Conservation (phyloP, 2,888 invertebrate genomes). For the Prostheceraeus crozeri region DNA sequence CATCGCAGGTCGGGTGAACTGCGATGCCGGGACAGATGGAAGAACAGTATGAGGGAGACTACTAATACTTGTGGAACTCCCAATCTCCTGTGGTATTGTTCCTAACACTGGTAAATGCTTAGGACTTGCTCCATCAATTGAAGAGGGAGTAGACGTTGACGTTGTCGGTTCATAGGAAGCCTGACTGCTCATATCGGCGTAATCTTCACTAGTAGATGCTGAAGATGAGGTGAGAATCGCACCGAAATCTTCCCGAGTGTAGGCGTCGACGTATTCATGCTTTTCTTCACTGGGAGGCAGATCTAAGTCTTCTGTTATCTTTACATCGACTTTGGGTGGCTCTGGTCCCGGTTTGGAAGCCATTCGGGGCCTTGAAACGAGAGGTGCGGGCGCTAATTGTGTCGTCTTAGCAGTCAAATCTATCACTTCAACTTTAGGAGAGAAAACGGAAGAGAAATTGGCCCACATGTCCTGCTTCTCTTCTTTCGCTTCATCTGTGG, state of each 20-base stretch:
- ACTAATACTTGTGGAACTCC: too few relatives aligned
- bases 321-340: background rate
- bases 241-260: constrained; percentile 2
- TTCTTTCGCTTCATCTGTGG: background rate
- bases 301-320: background rate
- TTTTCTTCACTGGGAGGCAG: constrained; percentile 23
- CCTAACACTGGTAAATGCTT: too few relatives aligned
- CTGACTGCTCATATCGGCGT: background rate
- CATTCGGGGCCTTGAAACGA: too few relatives aligned
- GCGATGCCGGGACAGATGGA: too few relatives aligned
- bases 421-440: constrained; percentile 4
- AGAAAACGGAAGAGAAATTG: background rate
- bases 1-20: too few relatives aligned
- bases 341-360: too few relatives aligned
- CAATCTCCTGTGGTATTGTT: too few relatives aligned
- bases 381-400: background rate
- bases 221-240: background rate
- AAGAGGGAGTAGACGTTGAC: background rate
- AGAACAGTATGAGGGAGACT: too few relatives aligned
- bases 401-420: constrained; percentile 5
- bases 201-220: background rate
- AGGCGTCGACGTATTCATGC: constrained; percentile 4
- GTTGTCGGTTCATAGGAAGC: constrained; percentile 1
- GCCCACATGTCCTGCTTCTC: constrained; percentile 11
- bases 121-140: too few relatives aligned